Evolutionary conservation across 2,113 vertebrate species (phyloP).

Genomic region (Oenanthe oenanthe): DNA sequence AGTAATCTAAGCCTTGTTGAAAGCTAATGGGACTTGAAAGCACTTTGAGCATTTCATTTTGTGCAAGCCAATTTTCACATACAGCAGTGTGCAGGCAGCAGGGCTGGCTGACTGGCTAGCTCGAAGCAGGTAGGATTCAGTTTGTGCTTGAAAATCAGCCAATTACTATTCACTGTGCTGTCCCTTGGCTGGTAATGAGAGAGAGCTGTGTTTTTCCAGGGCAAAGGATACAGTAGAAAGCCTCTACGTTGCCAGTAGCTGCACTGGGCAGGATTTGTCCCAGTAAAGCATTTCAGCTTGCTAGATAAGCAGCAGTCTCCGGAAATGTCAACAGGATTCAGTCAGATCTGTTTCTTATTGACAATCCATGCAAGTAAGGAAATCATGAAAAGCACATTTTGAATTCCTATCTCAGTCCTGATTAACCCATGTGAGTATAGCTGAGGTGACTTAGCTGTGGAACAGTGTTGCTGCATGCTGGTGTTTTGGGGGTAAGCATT

Average conservation of each 20-base stretch:
- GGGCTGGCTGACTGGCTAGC: background rate
- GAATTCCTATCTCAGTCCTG: background rate
- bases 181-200: slow-evolving; percentile 32
- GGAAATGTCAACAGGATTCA: slow-evolving; percentile 28
- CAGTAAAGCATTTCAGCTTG: background rate
- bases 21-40: slow-evolving; percentile 59
- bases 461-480: background rate
- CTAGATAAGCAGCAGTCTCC: background rate
- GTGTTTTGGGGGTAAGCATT: background rate
- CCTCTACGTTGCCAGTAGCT: background rate
- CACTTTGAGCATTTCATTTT: slow-evolving; percentile 30
- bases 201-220: background rate
- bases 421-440: background rate
- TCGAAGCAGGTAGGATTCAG: slow-evolving; percentile 22
- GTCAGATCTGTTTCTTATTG: slow-evolving; percentile 19
- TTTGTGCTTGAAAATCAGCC: slow-evolving; percentile 52
- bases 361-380: slow-evolving; percentile 14
- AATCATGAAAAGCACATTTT: background rate
- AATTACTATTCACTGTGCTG: slow-evolving; percentile 38
- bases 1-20: slow-evolving; percentile 17
- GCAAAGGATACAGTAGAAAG: background rate
- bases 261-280: background rate
- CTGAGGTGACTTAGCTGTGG: background rate
- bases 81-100: background rate
- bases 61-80: slow-evolving; percentile 21